phyloP scores from a whole-genome alignment of 2,888 invertebrate species.

The Acanthosoma haemorrhoidale region DNA sequence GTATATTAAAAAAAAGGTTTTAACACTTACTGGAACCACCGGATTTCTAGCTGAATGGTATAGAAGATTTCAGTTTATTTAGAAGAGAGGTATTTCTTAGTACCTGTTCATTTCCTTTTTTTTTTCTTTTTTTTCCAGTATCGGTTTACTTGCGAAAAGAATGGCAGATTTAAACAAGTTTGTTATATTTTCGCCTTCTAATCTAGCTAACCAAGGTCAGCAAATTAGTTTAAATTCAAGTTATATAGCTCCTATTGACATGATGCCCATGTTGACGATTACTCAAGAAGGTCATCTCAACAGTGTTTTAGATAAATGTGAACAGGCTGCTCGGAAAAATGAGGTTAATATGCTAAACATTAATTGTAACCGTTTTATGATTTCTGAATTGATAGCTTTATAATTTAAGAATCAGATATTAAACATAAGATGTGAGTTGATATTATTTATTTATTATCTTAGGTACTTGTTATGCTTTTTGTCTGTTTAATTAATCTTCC shows the following conservation, averaged over 20 bases:
- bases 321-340: slow-evolving; percentile 50
- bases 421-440: neutral
- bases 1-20: slow-evolving; percentile 48
- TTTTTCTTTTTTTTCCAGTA: slow-evolving; percentile 19
- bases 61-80: neutral
- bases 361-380: no score
- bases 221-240: neutral
- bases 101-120: neutral
- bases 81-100: neutral
- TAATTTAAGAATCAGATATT: no score
- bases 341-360: no score
- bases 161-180: slow-evolving; percentile 36
- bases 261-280: slow-evolving; percentile 44
- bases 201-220: neutral
- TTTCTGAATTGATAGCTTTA: no score
- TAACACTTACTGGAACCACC: slow-evolving; percentile 46
- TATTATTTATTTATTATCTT: neutral
- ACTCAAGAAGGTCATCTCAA: slow-evolving; percentile 54
- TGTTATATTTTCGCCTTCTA: slow-evolving; percentile 33
- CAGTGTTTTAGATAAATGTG: slow-evolving; percentile 49
- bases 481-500: neutral
- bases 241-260: slow-evolving; percentile 32
- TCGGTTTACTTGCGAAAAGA: slow-evolving; percentile 28
- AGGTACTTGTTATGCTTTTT: neutral
- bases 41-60: slow-evolving; percentile 48